phyloP scores from a whole-genome alignment of 2,797 vertebrate genomes.

The Crenuchus spilurus region DNA sequence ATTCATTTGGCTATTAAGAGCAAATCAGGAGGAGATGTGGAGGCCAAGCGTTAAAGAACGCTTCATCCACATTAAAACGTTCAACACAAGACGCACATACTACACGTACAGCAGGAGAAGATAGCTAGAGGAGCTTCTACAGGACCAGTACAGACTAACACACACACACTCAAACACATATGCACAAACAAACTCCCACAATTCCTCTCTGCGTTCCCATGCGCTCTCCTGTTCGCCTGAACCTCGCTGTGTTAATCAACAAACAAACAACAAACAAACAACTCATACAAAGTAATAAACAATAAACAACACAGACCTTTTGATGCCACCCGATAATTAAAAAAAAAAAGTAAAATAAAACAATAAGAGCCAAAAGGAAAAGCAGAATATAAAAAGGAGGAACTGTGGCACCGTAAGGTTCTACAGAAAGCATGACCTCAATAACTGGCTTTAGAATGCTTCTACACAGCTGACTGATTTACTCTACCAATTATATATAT shows the following conservation, averaged over 20 bases:
- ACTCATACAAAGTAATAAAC: slow-evolving; percentile 60
- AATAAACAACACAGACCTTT: slow-evolving; percentile 66
- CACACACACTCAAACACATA: slow-evolving; percentile 53
- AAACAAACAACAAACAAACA: slow-evolving; percentile 65
- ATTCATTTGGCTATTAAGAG: neutral
- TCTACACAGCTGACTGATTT: slow-evolving; percentile 68
- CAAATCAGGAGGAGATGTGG: neutral
- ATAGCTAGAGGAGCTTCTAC: neutral
- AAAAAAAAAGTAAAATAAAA: slow-evolving; percentile 58
- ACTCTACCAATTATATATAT: slow-evolving; percentile 71
- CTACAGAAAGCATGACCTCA: slow-evolving; percentile 79
- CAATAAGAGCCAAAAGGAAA: slow-evolving; percentile 64
- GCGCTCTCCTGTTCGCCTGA: slow-evolving; percentile 84
- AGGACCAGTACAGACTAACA: slow-evolving; percentile 2
- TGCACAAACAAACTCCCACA: slow-evolving; percentile 33
- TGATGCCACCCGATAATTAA: slow-evolving; percentile 73
- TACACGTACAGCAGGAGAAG: neutral
- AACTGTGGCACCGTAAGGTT: slow-evolving; percentile 66
- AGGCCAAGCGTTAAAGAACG: neutral
- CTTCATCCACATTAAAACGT: slow-evolving; percentile 27
- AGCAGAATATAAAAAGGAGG: slow-evolving; percentile 73
- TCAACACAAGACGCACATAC: neutral
- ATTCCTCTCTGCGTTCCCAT: slow-evolving; percentile 77
- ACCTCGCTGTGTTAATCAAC: slow-evolving; percentile 79
- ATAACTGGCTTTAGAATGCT: slow-evolving; percentile 80